Evolutionary conservation across 2,797 vertebrate species (phyloP).

Genomic region (Fistularia commersonii): DNA sequence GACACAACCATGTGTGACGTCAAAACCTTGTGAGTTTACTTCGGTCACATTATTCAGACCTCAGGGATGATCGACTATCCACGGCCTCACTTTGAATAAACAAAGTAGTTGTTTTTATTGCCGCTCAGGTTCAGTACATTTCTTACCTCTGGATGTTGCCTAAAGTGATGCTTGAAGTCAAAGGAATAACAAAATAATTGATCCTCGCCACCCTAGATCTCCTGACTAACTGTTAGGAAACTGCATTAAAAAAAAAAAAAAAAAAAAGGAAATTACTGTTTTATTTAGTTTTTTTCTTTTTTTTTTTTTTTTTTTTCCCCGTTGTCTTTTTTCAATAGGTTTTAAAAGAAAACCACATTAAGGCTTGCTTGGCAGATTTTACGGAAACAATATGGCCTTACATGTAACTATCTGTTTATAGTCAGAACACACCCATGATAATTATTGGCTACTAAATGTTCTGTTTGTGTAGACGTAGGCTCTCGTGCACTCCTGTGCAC

Average conservation of each 20-base stretch:
- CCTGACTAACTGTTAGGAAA: no score
- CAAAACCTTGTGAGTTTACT: conserved; percentile 24
- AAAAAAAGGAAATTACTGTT: no score
- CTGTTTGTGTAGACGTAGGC: conserved; percentile 9
- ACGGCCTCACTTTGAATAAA: conserved; percentile 8
- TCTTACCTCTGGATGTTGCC: conserved; percentile 1
- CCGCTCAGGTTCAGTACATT: not conserved
- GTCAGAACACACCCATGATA: conserved; percentile 49
- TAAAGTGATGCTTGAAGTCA: no score
- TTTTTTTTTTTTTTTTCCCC: no score
- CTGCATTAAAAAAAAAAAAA: no score
- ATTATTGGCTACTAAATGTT: conserved; percentile 33
- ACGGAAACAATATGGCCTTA: conserved; percentile 25
- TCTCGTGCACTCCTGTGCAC: not conserved
- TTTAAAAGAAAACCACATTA: conserved; percentile 22
- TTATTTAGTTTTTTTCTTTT: no score
- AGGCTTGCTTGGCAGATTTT: conserved; percentile 16
- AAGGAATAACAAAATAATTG: no score
- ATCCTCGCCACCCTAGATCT: no score
- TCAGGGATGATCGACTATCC: conserved; percentile 10
- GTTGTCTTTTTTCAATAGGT: not conserved
- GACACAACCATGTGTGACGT: conserved; percentile 13
- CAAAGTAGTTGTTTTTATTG: conserved; percentile 7
- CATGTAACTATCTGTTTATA: conserved; percentile 34
- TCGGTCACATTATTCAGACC: conserved; percentile 20